Evolutionary conservation across 2,113 vertebrate species (phyloP).

Genomic region (Trochalopteron elliotii): DNA sequence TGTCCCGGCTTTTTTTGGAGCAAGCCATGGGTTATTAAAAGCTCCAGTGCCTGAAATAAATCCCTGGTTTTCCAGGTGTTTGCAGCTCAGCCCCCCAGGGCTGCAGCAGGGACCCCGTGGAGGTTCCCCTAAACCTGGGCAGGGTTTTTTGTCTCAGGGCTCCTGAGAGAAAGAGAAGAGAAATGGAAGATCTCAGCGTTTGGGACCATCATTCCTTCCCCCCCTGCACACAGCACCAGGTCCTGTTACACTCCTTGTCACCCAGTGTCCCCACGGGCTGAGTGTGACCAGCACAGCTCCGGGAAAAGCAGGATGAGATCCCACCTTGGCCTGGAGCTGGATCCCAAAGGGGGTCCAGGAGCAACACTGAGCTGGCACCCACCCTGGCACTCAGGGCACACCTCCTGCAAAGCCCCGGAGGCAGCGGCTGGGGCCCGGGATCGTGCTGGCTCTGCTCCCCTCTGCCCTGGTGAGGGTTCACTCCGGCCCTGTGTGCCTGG

Average conservation of each 20-base stretch:
- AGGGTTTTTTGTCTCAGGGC: neutral
- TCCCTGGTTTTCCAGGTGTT: neutral
- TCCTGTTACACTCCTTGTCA: neutral
- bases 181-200: neutral
- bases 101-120: neutral
- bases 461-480: accelerated
- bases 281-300: neutral
- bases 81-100: neutral
- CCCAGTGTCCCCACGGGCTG: neutral
- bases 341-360: neutral
- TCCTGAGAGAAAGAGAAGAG: neutral
- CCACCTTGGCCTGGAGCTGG: neutral
- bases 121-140: neutral
- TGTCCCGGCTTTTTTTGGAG: neutral
- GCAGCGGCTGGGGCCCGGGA: neutral
- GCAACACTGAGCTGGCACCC: neutral
- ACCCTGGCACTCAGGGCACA: neutral
- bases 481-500: too few species aligned
- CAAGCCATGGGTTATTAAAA: neutral
- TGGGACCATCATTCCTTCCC: neutral
- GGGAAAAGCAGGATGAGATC: neutral
- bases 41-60: neutral
- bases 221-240: neutral
- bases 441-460: neutral
- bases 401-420: neutral